Evolutionary conservation across 1,140 invertebrate genomes (phyloP).

Genomic region (Drosophila grimshawi): DNA sequence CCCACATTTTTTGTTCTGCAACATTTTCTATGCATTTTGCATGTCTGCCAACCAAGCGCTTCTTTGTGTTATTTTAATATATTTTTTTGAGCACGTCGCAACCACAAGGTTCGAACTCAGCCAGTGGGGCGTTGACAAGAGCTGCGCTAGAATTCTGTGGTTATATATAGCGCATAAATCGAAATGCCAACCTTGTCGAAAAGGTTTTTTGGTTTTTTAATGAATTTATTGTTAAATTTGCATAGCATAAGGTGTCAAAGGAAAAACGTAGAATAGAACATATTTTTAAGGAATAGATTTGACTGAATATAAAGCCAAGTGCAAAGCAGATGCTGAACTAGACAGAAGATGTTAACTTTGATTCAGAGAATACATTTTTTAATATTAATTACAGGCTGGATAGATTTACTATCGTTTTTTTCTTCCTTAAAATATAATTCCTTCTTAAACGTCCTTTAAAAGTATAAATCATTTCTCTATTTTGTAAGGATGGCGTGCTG

Average conservation of each 20-base stretch:
- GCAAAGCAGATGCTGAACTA: no score
- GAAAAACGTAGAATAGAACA: background rate
- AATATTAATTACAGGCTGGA: no score
- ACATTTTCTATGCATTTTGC: background rate
- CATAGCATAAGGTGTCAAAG: background rate
- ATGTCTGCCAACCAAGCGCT: background rate
- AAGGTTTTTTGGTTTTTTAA: background rate
- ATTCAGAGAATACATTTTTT: no score
- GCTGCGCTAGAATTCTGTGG: background rate
- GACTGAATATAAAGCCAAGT: background rate
- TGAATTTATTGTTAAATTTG: background rate
- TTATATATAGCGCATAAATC: background rate
- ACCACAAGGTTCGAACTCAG: background rate
- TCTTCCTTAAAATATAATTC: no score
- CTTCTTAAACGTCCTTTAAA: no score
- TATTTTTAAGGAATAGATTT: background rate
- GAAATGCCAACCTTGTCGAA: background rate
- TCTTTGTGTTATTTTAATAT: conserved; percentile 24
- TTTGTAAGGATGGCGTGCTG: no score
- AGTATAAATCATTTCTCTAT: no score
- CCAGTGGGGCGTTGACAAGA: background rate
- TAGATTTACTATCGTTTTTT: no score
- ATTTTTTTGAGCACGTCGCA: conserved; percentile 1
- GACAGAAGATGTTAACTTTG: no score
- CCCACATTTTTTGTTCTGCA: conserved; percentile 30